These are phyloP conservation scores for Eupithecia vulgata DNA, from an alignment of 2,888 invertebrate species.

Conservation along the genomic window DNA sequence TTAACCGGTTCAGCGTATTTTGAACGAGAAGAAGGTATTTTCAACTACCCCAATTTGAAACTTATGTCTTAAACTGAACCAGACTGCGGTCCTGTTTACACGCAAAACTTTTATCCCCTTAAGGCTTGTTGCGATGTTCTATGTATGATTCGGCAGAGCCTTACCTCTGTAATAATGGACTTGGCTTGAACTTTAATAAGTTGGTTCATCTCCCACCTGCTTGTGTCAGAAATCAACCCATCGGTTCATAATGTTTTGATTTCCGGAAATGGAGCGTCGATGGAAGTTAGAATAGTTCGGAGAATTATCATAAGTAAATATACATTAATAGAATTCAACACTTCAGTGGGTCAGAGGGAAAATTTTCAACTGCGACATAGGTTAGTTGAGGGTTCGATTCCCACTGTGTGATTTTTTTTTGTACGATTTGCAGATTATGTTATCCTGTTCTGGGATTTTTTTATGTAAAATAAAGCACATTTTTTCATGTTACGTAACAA, in stretches of 20 bases:
- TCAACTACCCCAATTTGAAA: constrained; percentile 58
- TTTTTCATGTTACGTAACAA: too few species aligned
- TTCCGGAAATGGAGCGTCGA: not conserved
- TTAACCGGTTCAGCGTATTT: constrained; percentile 75
- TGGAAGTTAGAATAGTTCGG: not conserved
- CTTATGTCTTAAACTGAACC: constrained; percentile 57
- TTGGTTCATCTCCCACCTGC: constrained; percentile 4
- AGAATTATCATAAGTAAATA: too few species aligned
- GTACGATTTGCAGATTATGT: too few species aligned
- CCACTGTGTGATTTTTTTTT: too few species aligned
- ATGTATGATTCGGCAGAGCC: constrained; percentile 38
- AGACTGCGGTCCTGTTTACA: constrained; percentile 53
- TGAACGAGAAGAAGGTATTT: constrained; percentile 60
- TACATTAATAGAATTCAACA: not conserved
- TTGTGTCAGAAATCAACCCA: constrained; percentile 7
- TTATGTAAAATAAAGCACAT: too few species aligned
- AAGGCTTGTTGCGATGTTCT: constrained; percentile 45
- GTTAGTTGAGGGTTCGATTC: too few species aligned
- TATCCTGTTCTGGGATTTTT: too few species aligned
- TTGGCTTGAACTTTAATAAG: constrained; percentile 13
- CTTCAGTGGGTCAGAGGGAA: not conserved
- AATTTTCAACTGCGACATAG: not conserved
- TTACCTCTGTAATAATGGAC: constrained; percentile 15
- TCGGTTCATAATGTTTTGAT: not conserved
- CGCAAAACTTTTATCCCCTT: constrained; percentile 49